A percentile compares a stretch with the other conserved stretches of the same genome.
Conservation (phyloP, 2,113 vertebrate genomes). For the Bubo scandiacus region DNA sequence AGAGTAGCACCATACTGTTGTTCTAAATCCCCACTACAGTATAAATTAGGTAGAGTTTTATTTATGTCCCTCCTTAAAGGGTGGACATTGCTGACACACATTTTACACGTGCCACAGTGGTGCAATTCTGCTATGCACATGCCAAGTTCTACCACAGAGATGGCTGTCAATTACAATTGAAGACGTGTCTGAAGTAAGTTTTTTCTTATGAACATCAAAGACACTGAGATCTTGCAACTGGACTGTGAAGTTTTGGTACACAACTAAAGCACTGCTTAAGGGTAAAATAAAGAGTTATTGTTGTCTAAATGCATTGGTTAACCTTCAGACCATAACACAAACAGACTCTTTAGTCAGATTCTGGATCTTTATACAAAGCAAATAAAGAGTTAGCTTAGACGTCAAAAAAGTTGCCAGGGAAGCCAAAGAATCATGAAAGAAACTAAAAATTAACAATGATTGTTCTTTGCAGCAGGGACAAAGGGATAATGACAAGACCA, state of each 20-base stretch:
- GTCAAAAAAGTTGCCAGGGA: neutral
- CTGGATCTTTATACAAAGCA: neutral
- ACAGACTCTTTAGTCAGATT: neutral
- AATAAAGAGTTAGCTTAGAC: neutral
- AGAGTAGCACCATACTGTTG: neutral
- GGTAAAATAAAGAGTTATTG: neutral
- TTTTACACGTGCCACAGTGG: rapidly evolving
- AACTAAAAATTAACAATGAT: conserved; percentile 1
- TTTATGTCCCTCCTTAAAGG: neutral
- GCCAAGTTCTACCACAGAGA: neutral
- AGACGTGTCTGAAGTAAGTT: neutral
- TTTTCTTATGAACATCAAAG: neutral
- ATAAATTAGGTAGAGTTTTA: neutral
- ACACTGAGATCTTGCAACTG: neutral
- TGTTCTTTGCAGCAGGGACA: neutral
- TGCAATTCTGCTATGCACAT: neutral
- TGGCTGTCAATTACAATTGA: neutral
- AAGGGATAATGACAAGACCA: neutral
- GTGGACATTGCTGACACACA: neutral
- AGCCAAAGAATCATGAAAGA: neutral
- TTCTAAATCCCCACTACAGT: neutral
- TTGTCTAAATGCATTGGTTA: neutral
- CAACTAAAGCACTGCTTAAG: neutral
- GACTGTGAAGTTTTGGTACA: neutral
- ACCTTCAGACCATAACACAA: neutral